Conservation (phyloP, 1,140 invertebrate species). For the Tribolium madens region DNA sequence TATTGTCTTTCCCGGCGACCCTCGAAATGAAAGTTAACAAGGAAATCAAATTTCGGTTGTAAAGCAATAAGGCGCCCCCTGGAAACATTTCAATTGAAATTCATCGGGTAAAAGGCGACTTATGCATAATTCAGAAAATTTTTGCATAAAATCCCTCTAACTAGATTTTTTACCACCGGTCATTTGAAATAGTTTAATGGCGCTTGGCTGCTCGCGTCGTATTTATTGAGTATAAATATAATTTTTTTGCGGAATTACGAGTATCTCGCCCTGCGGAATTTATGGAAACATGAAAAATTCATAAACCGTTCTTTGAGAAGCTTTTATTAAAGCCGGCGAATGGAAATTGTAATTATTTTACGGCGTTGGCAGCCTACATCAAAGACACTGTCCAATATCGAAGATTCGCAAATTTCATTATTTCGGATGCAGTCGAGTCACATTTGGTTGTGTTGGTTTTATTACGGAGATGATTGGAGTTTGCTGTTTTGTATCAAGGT, state of each 20-base stretch:
- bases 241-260: background rate
- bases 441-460: background rate
- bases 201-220: background rate
- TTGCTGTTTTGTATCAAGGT: background rate
- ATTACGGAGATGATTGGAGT: background rate
- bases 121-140: conserved; percentile 13
- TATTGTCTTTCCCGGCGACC: background rate
- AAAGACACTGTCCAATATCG: background rate
- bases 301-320: conserved; percentile 6
- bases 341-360: conserved; percentile 28
- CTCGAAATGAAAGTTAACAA: background rate
- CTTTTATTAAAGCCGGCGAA: conserved; percentile 9
- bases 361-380: background rate
- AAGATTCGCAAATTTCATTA: background rate
- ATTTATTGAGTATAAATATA: conserved; percentile 10
- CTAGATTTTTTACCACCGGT: background rate
- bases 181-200: background rate
- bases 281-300: conserved; percentile 19
- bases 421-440: background rate
- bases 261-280: conserved; percentile 13
- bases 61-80: background rate
- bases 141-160: background rate
- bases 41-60: background rate
- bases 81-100: conserved; percentile 1
- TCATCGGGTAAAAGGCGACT: conserved; percentile 3